Evolutionary conservation across 2,113 vertebrate genomes (phyloP).

Genomic region (Mobula hypostoma): DNA sequence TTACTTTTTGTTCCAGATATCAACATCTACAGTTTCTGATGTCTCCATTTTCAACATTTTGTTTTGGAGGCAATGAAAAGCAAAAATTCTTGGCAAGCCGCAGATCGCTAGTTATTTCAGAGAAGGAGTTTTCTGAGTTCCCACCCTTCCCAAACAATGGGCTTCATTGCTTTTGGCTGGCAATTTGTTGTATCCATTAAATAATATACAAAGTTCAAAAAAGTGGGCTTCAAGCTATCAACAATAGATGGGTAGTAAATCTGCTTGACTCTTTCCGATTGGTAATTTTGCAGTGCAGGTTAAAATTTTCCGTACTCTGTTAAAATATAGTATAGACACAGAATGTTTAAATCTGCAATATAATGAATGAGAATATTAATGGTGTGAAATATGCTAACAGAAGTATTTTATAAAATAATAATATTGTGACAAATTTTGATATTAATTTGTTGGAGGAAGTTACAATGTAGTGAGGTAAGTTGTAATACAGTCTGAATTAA

Average conservation of each 20-base stretch:
- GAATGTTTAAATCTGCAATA: background rate
- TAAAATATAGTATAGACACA: background rate
- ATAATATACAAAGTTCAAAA: background rate
- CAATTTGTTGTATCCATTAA: background rate
- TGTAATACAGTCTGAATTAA: background rate
- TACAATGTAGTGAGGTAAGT: background rate
- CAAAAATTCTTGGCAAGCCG: background rate
- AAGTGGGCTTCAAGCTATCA: background rate
- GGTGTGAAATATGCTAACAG: background rate
- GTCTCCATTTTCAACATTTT: background rate
- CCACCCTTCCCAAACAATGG: background rate
- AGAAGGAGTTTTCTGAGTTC: background rate
- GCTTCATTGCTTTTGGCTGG: background rate
- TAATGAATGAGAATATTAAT: background rate
- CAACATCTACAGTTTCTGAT: too few relatives aligned
- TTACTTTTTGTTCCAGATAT: too few relatives aligned
- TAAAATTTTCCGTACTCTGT: background rate
- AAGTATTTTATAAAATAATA: background rate
- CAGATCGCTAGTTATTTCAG: background rate
- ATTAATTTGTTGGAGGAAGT: background rate
- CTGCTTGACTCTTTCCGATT: background rate
- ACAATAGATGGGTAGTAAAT: too few relatives aligned
- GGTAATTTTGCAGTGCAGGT: background rate
- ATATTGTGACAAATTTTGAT: background rate
- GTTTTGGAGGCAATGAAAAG: background rate